Conservation (phyloP, 1,140 invertebrate genomes). For the Diorhabda elongata region DNA sequence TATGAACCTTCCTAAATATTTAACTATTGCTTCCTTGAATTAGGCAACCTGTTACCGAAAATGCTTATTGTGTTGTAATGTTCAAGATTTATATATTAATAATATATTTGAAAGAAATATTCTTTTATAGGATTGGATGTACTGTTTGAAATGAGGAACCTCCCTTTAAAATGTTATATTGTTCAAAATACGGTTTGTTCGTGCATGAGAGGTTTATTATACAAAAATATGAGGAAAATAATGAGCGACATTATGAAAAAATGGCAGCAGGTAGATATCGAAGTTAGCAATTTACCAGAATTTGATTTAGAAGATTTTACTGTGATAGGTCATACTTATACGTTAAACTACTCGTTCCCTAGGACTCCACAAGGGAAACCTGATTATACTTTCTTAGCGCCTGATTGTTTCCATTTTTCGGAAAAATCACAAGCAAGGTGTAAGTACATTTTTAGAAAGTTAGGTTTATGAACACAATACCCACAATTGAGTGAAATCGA, state of each 20-base stretch:
- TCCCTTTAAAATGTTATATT: constrained; percentile 27
- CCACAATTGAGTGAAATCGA: too few species aligned
- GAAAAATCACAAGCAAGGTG: constrained; percentile 58
- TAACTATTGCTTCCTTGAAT: too few species aligned
- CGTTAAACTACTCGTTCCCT: constrained; percentile 47
- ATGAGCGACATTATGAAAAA: constrained; percentile 45
- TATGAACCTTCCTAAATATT: too few species aligned
- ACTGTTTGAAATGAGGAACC: constrained; percentile 38
- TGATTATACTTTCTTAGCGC: constrained; percentile 60
- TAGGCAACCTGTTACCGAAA: too few species aligned
- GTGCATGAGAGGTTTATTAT: constrained; percentile 39
- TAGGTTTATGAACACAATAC: too few species aligned
- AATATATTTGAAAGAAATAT: neutral
- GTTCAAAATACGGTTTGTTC: constrained; percentile 24
- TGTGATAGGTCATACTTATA: constrained; percentile 58
- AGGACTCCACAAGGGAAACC: constrained; percentile 21
- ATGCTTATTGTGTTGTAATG: too few species aligned
- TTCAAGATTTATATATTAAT: too few species aligned
- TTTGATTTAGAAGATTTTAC: constrained; percentile 60
- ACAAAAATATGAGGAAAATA: constrained; percentile 27
- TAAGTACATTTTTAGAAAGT: constrained; percentile 35
- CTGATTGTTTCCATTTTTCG: constrained; percentile 71
- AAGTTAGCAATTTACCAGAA: constrained; percentile 43
- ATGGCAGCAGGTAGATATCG: constrained; percentile 47
- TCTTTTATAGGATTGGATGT: constrained; percentile 43